Evolutionary conservation across 2,797 vertebrate species (phyloP).

Genomic region (Galagoides demidoff): DNA sequence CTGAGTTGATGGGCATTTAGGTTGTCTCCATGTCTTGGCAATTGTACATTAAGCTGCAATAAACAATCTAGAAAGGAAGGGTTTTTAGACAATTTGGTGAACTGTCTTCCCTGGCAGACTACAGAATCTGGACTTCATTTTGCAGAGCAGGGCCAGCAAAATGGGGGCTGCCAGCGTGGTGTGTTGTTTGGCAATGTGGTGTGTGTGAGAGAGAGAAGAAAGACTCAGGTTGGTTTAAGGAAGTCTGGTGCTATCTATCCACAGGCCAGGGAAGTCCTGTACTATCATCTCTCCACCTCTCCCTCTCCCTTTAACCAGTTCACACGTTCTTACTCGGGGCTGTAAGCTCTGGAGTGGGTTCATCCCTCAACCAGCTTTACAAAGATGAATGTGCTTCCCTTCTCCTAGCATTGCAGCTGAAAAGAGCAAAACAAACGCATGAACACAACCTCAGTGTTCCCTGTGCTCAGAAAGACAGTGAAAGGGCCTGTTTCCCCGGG

Average conservation of each 20-base stretch:
- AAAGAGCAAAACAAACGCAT: background rate
- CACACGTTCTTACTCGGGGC: background rate
- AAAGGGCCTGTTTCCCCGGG: background rate
- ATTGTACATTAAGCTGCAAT: too few species aligned
- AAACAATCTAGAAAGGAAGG: background rate
- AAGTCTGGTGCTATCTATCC: background rate
- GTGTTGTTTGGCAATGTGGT: background rate
- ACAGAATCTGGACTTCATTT: background rate
- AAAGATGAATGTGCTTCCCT: background rate
- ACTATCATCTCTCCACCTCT: fast-evolving
- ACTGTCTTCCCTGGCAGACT: background rate
- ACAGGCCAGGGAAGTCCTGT: background rate
- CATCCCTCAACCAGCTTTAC: background rate
- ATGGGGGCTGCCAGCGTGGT: background rate
- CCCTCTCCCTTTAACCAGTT: background rate
- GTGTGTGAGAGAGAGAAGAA: too few species aligned
- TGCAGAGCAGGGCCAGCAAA: background rate
- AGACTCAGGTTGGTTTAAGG: background rate
- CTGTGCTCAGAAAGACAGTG: background rate
- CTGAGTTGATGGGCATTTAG: too few species aligned
- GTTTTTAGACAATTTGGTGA: too few species aligned
- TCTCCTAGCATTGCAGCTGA: background rate
- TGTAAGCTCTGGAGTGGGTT: background rate
- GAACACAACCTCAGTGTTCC: background rate
- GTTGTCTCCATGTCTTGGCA: too few species aligned